These are phyloP conservation scores for Priocnemis perturbator DNA, from an alignment of 2,888 invertebrate species.

Conservation along the genomic window DNA sequence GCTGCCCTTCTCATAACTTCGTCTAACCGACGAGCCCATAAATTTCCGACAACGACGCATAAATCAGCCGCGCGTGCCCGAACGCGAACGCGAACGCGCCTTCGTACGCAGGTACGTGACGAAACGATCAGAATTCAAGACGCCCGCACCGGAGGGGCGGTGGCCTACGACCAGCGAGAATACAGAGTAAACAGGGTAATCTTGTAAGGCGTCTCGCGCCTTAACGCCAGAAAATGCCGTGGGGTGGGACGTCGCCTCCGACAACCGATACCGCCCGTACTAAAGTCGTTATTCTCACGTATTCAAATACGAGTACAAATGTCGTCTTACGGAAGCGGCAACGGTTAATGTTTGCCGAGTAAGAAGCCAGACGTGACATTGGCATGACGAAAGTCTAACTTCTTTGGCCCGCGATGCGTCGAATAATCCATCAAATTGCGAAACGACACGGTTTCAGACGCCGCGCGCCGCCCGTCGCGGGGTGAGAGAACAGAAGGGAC, in stretches of 20 bases:
- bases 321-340: too few species aligned
- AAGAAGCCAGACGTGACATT: too few species aligned
- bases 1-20: slow-evolving; percentile 44
- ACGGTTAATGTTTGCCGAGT: too few species aligned
- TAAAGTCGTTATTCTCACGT: too few species aligned
- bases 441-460: too few species aligned
- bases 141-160: slow-evolving; percentile 27
- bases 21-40: slow-evolving; percentile 47
- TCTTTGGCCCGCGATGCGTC: too few species aligned
- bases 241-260: too few species aligned
- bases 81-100: slow-evolving; percentile 47
- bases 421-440: too few species aligned
- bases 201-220: slow-evolving; percentile 7
- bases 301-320: too few species aligned
- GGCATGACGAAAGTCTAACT: too few species aligned
- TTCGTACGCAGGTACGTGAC: slow-evolving; percentile 22
- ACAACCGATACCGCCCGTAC: too few species aligned
- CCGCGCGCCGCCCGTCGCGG: not conserved
- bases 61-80: slow-evolving; percentile 55
- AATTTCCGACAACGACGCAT: slow-evolving; percentile 53
- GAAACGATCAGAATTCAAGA: slow-evolving; percentile 49
- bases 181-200: slow-evolving; percentile 16
- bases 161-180: not conserved
- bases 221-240: too few species aligned
- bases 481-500: slow-evolving; percentile 10